Percentiles rank a stretch among this genome's conserved stretches.
phyloP scores from a whole-genome alignment of 1,140 invertebrate species.

The Drosophila pandora region DNA sequence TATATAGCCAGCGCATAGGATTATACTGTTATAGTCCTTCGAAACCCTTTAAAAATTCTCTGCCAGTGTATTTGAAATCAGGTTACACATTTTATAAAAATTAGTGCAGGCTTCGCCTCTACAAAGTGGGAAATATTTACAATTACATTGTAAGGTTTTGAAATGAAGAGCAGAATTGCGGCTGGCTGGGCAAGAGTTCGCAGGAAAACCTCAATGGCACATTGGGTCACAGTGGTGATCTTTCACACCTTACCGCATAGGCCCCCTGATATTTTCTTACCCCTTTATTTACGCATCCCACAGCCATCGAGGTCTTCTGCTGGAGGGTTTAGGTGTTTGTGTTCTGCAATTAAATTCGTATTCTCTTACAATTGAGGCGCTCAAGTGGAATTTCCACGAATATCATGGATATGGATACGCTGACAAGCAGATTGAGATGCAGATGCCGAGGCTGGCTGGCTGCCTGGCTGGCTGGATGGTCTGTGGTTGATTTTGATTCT shows the following conservation, averaged over 20 bases:
- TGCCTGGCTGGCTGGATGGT: not conserved
- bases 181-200: conserved; percentile 1
- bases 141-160: not conserved
- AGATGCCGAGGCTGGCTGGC: conserved; percentile 49
- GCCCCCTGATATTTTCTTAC: conserved; percentile 21
- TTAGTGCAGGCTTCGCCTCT: not conserved
- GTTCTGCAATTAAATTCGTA: conserved; percentile 81
- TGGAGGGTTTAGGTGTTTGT: conserved; percentile 53
- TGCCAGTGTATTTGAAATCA: too few species aligned
- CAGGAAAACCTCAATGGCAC: conserved; percentile 5
- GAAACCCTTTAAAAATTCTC: too few species aligned
- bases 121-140: not conserved
- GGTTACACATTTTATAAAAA: too few species aligned
- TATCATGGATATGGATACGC: conserved; percentile 78
- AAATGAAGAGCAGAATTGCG: not conserved
- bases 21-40: too few species aligned
- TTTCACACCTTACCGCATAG: conserved; percentile 23
- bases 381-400: conserved; percentile 79
- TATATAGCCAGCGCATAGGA: too few species aligned
- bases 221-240: conserved; percentile 3
- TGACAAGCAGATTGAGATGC: conserved; percentile 80
- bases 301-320: not conserved
- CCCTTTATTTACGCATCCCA: conserved; percentile 27
- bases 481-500: conserved; percentile 4
- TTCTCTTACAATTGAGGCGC: conserved; percentile 77